Conservation (phyloP, 2,888 invertebrate genomes). For the Caenorhabditis sp. region DNA sequence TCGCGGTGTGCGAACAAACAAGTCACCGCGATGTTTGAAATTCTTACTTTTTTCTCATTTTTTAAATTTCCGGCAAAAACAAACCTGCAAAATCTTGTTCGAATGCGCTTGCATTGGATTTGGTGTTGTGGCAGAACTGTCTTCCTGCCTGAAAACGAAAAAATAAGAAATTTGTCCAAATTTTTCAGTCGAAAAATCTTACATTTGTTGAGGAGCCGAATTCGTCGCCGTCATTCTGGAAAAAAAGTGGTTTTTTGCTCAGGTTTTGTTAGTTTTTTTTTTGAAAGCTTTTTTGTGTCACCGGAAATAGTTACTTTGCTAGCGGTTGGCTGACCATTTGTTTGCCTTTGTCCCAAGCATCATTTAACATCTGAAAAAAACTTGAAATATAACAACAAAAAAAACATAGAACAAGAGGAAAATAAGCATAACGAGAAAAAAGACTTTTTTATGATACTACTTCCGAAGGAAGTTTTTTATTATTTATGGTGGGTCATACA, state of each 20-base stretch:
- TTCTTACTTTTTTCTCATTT: neutral
- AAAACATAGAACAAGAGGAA: neutral
- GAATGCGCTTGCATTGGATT: slow-evolving; percentile 45
- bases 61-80: slow-evolving; percentile 10
- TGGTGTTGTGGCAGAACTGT: neutral
- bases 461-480: neutral
- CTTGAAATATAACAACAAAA: slow-evolving; percentile 9
- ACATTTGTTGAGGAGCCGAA: slow-evolving; percentile 8
- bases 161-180: neutral
- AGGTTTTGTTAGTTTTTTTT: slow-evolving; percentile 8
- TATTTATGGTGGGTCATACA: neutral
- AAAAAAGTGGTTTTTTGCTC: slow-evolving; percentile 14
- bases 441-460: slow-evolving; percentile 16
- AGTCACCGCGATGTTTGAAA: neutral
- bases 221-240: slow-evolving; percentile 39
- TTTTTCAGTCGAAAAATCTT: neutral
- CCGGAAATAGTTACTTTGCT: slow-evolving; percentile 52
- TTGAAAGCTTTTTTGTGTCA: slow-evolving; percentile 21
- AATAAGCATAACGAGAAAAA: neutral
- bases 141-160: neutral
- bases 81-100: slow-evolving; percentile 55
- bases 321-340: slow-evolving; percentile 60
- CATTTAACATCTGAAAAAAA: slow-evolving; percentile 39
- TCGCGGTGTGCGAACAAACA: neutral
- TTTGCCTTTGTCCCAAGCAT: slow-evolving; percentile 60